Evolutionary conservation across 2,797 vertebrate species (phyloP), one percentile per base, ranked within the genome.

Genomic region (Oreonectes daqikongensis): DNA sequence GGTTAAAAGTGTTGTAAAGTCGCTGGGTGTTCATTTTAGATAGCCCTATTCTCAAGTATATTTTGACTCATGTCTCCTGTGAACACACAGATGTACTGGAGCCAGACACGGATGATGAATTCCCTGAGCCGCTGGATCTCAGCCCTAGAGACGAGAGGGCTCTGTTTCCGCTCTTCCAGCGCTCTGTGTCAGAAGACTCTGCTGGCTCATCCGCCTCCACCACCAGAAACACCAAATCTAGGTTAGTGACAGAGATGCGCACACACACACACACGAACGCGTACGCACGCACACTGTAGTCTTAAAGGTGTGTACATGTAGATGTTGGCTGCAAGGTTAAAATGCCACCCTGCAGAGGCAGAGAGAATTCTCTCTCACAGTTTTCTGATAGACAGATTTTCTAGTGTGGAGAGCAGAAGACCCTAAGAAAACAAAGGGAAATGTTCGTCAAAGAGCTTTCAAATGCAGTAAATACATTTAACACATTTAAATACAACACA

Each of bases 181-280:
- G 88, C 11, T 93, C 92, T 0, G 82, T 90, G 69, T 95, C 95
- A 0, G 95, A 95, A 86, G 97, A 97, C 70, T 94, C 95, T 0
- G 87, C 88, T 15, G 89, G 86, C 76, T 94, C 94, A 50, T 93
- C 94, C 11, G 88, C 92, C 78, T 95, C 94, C 0, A 90, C 93
- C 77, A 92, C 93, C 28, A 94, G 93, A 67, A 94, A 95, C 90
- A 92, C 94, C 85, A 93, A 93, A 85, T 93, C 91, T 90, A 94
- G 95, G 97, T 99, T 67, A 88, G 93, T 69, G 40, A 0, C 50
- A 69, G 32, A 64, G 10, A 52, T 42, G 17, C 20, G 30, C n/a
- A n/a, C n/a, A n/a, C n/a, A n/a, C n/a, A n/a, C n/a, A n/a, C n/a
- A n/a, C n/a, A n/a, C n/a, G n/a, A n/a, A n/a, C n/a, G 40, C 48